Percentiles rank a stretch among this genome's conserved stretches.
Conservation (phyloP, 2,113 vertebrate genomes). For the Empidonax traillii region DNA sequence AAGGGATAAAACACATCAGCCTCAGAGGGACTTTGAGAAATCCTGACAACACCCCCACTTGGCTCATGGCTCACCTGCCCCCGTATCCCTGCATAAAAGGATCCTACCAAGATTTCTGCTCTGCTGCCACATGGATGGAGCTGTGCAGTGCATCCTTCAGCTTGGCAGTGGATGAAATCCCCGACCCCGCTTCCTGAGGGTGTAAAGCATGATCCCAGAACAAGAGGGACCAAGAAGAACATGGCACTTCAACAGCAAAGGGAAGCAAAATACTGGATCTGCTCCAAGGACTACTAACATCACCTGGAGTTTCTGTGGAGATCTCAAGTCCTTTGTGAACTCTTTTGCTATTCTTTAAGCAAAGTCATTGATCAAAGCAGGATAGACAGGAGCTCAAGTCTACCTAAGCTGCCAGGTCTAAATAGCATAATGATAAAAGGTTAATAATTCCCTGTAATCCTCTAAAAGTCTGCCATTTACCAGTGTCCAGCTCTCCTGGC, state of each 20-base stretch:
- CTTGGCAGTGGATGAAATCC: background rate
- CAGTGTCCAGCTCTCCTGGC: background rate
- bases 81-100: background rate
- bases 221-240: background rate
- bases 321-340: background rate
- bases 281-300: background rate
- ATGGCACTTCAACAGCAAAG: background rate
- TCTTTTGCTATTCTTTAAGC: background rate
- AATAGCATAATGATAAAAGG: background rate
- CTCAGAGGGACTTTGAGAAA: background rate
- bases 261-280: background rate
- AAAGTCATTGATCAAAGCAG: background rate
- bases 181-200: fast-evolving
- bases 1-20: background rate
- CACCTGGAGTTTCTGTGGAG: fast-evolving
- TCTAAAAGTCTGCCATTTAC: background rate
- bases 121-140: background rate
- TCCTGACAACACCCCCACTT: background rate
- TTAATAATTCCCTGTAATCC: background rate
- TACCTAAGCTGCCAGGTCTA: background rate
- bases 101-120: background rate
- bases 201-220: background rate
- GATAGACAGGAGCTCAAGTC: background rate
- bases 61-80: background rate
- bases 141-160: background rate